phyloP scores from a whole-genome alignment of 2,888 invertebrate genomes.

The Pheosia gnoma region DNA sequence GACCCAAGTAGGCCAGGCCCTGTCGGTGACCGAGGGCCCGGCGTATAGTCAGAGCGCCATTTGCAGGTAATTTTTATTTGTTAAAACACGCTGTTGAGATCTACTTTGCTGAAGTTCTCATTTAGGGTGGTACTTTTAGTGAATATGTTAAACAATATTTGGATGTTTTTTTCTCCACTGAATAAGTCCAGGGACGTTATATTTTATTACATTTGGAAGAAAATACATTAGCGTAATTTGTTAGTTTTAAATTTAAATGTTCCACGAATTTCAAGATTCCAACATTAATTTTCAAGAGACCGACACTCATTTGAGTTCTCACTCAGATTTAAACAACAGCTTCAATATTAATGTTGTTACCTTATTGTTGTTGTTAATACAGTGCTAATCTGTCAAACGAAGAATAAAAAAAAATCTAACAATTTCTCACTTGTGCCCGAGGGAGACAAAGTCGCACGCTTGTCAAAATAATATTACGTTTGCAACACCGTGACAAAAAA shows the following conservation, averaged over 20 bases:
- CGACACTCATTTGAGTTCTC: constrained; percentile 11
- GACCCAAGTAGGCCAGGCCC: constrained; percentile 98
- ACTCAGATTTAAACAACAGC: constrained; percentile 15
- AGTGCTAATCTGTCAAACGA: constrained; percentile 37
- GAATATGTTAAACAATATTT: too few species aligned
- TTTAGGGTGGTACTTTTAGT: not conserved
- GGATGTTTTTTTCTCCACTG: too few species aligned
- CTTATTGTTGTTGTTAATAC: constrained; percentile 45
- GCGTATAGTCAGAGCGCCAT: constrained; percentile 99
- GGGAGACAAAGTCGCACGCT: constrained; percentile 76
- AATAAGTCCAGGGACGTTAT: too few species aligned
- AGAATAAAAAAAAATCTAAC: constrained; percentile 32
- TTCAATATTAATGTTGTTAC: constrained; percentile 37
- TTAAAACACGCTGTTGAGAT: not conserved
- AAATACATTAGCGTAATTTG: too few species aligned
- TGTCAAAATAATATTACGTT: constrained; percentile 58
- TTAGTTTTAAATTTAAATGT: too few species aligned
- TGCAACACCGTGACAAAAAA: constrained; percentile 47
- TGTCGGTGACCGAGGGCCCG: constrained; percentile 98
- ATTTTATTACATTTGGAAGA: too few species aligned
- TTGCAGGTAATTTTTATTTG: constrained; percentile 90
- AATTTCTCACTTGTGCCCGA: constrained; percentile 44
- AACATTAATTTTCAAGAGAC: not conserved
- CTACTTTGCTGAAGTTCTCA: not conserved
- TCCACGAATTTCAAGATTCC: too few species aligned